Conservation (phyloP, 2,797 vertebrate species). For the Coilia nasus region DNA sequence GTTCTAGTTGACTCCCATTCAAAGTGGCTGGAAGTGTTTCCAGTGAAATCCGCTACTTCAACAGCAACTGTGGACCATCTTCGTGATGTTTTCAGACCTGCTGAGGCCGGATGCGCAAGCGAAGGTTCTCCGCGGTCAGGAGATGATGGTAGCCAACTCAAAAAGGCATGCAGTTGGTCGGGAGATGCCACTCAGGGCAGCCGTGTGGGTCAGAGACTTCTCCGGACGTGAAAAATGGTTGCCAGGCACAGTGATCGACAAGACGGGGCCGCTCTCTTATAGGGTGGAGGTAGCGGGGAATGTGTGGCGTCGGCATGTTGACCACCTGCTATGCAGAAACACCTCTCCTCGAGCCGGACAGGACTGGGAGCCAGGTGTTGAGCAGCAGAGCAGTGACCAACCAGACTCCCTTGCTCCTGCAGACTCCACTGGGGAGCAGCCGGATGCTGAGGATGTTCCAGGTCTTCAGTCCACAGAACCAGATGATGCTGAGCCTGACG, state of each 20-base stretch:
- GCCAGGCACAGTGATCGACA: too few relatives aligned
- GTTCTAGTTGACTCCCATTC: too few relatives aligned
- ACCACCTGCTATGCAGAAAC: constrained; percentile 16
- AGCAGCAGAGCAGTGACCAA: neutral
- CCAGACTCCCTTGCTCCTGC: neutral
- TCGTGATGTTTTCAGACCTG: too few relatives aligned
- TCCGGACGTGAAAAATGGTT: neutral
- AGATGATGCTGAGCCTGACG: too few relatives aligned
- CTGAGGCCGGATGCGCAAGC: too few relatives aligned
- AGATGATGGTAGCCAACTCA: neutral
- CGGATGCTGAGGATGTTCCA: too few relatives aligned
- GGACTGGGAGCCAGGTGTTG: neutral
- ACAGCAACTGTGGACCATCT: too few relatives aligned
- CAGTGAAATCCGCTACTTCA: too few relatives aligned
- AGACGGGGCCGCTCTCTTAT: constrained; percentile 24
- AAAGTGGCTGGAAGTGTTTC: too few relatives aligned
- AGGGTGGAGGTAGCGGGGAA: constrained; percentile 29
- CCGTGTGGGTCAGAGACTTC: neutral
- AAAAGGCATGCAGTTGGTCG: too few relatives aligned
- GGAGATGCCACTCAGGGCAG: neutral
- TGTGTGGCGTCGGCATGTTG: constrained; percentile 25
- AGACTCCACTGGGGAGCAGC: neutral
- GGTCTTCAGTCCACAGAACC: too few relatives aligned
- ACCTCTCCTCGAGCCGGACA: neutral
- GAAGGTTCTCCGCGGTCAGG: neutral